phyloP scores from a whole-genome alignment of 2,113 vertebrate genomes.

The Chionodraco myersi region DNA sequence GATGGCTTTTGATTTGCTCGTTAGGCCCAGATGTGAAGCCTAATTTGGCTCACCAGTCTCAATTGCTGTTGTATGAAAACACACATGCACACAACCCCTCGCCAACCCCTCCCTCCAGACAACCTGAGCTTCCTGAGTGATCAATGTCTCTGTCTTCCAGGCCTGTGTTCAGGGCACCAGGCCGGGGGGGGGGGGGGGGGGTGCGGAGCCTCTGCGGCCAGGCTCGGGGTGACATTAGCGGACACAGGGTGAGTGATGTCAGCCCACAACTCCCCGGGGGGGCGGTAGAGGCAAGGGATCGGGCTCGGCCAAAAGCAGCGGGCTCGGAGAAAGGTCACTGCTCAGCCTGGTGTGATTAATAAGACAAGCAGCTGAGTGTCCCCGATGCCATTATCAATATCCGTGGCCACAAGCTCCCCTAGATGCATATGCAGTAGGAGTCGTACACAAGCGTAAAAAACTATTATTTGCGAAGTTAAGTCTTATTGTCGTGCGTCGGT shows the following conservation, averaged over 20 bases:
- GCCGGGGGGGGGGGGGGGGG: background rate
- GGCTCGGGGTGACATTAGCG: constrained; percentile 85
- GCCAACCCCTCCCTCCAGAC: constrained; percentile 32
- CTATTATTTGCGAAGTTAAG: constrained; percentile 10
- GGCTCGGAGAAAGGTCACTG: constrained; percentile 84
- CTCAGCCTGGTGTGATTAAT: constrained; percentile 90
- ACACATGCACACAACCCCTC: constrained; percentile 3
- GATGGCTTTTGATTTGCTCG: constrained; percentile 73
- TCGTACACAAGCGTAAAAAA: constrained; percentile 18
- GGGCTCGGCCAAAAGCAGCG: constrained; percentile 76
- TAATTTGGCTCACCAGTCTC: constrained; percentile 75
- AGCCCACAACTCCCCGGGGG: constrained; percentile 68
- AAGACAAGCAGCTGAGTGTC: constrained; percentile 86
- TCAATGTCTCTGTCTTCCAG: constrained; percentile 85
- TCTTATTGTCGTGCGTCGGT: constrained; percentile 8
- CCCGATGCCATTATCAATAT: constrained; percentile 83
- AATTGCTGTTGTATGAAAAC: constrained; percentile 64
- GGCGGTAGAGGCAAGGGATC: constrained; percentile 59
- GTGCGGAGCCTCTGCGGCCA: constrained; percentile 68
- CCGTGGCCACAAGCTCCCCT: constrained; percentile 63
- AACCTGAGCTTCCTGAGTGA: constrained; percentile 84
- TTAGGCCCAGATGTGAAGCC: constrained; percentile 76
- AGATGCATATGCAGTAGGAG: constrained; percentile 68
- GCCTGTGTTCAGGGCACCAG: constrained; percentile 67
- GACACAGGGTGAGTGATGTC: constrained; percentile 86